phyloP scores from a whole-genome alignment of 2,113 vertebrate species.

The Xenopus laevis region DNA sequence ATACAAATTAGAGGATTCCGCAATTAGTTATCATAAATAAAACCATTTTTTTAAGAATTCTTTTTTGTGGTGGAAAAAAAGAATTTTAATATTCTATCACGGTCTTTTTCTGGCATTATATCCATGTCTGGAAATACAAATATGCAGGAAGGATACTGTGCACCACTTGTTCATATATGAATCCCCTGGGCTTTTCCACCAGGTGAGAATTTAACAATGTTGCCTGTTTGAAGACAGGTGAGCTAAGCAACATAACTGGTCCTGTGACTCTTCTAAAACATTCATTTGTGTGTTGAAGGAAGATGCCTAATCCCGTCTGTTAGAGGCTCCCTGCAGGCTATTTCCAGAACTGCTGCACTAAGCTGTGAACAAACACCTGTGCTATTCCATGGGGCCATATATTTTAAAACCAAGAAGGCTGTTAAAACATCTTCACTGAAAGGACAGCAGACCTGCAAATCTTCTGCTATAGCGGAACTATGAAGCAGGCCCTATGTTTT shows the following conservation, averaged over 20 bases:
- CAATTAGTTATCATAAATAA: too few relatives aligned
- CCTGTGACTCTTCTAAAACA: not conserved
- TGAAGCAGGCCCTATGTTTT: not conserved
- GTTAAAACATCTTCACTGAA: not conserved
- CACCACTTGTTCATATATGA: not conserved
- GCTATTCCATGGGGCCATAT: not conserved
- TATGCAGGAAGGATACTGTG: too few relatives aligned
- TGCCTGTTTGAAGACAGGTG: not conserved
- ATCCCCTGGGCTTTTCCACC: not conserved
- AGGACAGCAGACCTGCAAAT: not conserved
- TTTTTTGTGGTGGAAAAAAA: too few relatives aligned
- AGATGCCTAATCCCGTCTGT: not conserved
- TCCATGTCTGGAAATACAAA: too few relatives aligned
- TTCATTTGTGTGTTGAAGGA: not conserved
- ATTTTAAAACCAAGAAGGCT: not conserved
- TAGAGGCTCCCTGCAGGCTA: not conserved
- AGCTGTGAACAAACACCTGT: conserved; percentile 1
- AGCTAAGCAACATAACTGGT: not conserved
- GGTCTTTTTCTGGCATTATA: not conserved
- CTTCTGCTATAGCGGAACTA: not conserved
- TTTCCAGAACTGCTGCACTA: not conserved
- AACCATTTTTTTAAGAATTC: too few relatives aligned
- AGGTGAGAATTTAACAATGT: not conserved
- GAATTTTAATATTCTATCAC: too few relatives aligned
- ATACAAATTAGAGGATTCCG: too few relatives aligned